Conservation (phyloP, 2,888 invertebrate species). For the Drosophila siamana region DNA sequence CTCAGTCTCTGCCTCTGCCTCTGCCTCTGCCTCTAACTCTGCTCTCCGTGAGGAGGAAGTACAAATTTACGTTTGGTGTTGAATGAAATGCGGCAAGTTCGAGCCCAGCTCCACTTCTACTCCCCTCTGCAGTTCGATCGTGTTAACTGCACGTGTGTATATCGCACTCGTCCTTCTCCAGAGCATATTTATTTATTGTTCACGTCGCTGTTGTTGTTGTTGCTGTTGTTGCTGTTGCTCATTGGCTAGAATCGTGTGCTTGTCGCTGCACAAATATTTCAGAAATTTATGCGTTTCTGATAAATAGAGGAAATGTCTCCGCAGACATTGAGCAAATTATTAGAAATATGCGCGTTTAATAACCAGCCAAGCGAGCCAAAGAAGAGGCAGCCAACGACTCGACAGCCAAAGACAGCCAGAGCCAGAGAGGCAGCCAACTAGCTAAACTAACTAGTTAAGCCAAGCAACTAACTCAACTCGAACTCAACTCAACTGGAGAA, state of each 20-base stretch:
- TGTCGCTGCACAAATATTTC: conserved; percentile 67
- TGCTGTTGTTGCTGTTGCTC: conserved; percentile 28
- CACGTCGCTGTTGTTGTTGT: conserved; percentile 37
- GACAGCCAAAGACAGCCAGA: conserved; percentile 19
- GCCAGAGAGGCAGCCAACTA: conserved; percentile 12
- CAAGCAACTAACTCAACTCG: conserved; percentile 27
- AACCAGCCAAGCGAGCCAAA: conserved; percentile 48
- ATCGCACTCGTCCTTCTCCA: conserved; percentile 19
- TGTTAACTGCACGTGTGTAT: conserved; percentile 51
- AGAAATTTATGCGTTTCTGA: conserved; percentile 79
- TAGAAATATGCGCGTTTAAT: conserved; percentile 79
- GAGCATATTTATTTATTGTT: conserved; percentile 30
- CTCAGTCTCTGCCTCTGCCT: too few relatives aligned
- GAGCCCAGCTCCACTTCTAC: conserved; percentile 11
- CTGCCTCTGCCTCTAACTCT: too few relatives aligned
- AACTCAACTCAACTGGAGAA: conserved; percentile 37
- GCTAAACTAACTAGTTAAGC: conserved; percentile 49
- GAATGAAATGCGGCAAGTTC: conserved; percentile 69
- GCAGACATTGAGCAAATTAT: conserved; percentile 69
- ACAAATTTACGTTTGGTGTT: conserved; percentile 80
- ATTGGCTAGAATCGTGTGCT: conserved; percentile 32
- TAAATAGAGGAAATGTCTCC: conserved; percentile 76
- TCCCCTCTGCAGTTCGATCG: conserved; percentile 35
- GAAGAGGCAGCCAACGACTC: not conserved
- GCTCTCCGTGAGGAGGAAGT: conserved; percentile 61